Conservation (phyloP, 2,888 invertebrate genomes). For the Machimus atricapillus region DNA sequence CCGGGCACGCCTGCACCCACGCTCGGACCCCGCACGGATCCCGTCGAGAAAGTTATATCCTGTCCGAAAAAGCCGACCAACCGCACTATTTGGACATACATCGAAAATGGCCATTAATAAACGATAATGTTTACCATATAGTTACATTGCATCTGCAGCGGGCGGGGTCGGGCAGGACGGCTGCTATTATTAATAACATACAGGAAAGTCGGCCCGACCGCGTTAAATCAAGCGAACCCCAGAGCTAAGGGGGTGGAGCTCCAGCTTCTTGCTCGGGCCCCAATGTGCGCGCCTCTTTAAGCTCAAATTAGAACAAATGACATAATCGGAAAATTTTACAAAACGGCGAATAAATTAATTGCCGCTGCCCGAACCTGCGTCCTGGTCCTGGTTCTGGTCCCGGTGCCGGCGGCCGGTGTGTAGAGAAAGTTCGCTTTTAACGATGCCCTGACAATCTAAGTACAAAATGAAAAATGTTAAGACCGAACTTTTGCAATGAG, state of each 20-base stretch:
- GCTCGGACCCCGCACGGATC: not conserved
- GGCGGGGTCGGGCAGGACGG: not conserved
- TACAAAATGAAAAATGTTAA: slow-evolving; percentile 38
- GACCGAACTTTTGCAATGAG: slow-evolving; percentile 13
- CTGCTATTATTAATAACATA: not conserved
- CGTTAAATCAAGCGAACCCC: not conserved
- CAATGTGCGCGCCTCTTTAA: not conserved
- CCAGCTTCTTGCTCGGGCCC: not conserved
- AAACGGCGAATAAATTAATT: slow-evolving; percentile 22
- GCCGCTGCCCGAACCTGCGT: not conserved
- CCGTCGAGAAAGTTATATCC: slow-evolving; percentile 6
- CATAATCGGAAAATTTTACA: slow-evolving; percentile 24
- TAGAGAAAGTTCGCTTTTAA: slow-evolving; percentile 20
- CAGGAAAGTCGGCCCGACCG: not conserved
- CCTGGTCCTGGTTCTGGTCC: not conserved
- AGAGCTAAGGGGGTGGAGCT: not conserved
- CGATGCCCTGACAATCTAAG: slow-evolving; percentile 31
- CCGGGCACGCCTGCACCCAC: not conserved
- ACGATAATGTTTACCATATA: slow-evolving; percentile 26
- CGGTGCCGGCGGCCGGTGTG: not conserved
- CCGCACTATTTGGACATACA: slow-evolving; percentile 22
- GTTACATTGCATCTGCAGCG: not conserved
- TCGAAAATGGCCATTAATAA: slow-evolving; percentile 23
- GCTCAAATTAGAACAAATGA: not conserved
- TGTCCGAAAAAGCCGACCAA: not conserved